Conservation (phyloP, 1,140 invertebrate genomes). For the Tetramorium alpestre region DNA sequence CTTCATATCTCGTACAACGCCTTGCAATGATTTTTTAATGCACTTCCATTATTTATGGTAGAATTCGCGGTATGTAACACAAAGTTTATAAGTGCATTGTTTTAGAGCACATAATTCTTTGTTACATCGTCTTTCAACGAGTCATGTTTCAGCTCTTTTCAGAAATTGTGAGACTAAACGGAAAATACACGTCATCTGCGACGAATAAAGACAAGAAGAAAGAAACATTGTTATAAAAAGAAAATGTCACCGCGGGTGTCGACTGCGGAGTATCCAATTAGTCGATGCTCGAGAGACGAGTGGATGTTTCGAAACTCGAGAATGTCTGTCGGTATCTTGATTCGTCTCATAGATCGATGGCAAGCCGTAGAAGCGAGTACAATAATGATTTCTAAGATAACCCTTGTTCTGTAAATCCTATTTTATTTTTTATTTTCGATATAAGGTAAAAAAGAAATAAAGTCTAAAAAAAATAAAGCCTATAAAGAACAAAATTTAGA, state of each 20-base stretch:
- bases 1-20: background rate
- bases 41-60: background rate
- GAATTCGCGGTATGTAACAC: background rate
- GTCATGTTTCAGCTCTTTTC: background rate
- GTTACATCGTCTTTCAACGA: background rate
- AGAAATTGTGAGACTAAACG: background rate
- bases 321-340: constrained; percentile 53
- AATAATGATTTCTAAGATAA: constrained; percentile 53
- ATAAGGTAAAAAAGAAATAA: background rate
- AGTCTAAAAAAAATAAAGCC: background rate
- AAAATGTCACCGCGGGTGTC: constrained; percentile 51
- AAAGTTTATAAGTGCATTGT: background rate
- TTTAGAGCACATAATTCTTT: background rate
- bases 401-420: background rate
- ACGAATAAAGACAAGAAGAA: constrained; percentile 1
- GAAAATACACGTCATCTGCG: constrained; percentile 4
- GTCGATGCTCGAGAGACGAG: constrained; percentile 64
- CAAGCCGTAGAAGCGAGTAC: background rate
- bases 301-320: constrained; percentile 39
- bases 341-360: constrained; percentile 44
- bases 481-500: constrained; percentile 12
- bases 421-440: constrained; percentile 30
- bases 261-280: constrained; percentile 72
- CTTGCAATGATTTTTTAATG: background rate
- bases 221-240: constrained; percentile 50